Base-by-base conservation (phyloP, 53 echinoderm and acorn worm species). In the Arbacia lixula region DNA sequence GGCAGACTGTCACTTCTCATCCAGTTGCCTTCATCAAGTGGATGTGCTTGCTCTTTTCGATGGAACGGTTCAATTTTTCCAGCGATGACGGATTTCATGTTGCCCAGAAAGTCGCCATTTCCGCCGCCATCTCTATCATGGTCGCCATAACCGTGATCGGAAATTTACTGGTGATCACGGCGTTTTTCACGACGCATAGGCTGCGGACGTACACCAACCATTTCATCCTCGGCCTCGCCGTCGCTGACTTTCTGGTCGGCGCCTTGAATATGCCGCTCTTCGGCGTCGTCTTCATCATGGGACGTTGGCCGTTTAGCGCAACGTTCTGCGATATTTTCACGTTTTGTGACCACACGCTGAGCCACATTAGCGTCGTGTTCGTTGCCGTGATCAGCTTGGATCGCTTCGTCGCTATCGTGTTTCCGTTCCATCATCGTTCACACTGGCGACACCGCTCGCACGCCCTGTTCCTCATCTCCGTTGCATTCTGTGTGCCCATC, bases 201-300 rank as follows among this genome's bases (percentile, higher is more conserved):
- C 82, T 90, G 1, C 86, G 90, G 24, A 90, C 90, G 0, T 90
- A 90, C 83, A 83, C 57, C 39, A 90, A 90, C 75, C 77, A 90
- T 28, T 86, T 77, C 83, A 83, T 90, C 46, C 73, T 86, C 6
- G 81, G 86, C 6, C 35, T 90, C 40, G 90, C 90, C 22, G 40
- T 86, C 56, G 83, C 83, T 12, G 90, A 90, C 36, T 53, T 90
- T 19, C 36, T 90, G 25, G 85, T 71, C 9, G 90, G 90, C 2
- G 82, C 73, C 1, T 53, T 90, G 3, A 31, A 72, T 21, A 84
- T 84, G 61, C 53, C 51, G 2, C 56, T 69, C 30, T 66, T 58
- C 12, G 34, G 43, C 16, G 49, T 72, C 10, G 33, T 64, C 24
- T 61, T 78, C 27, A 29, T 68, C 35, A 5, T 64, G 1, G 66